Evolutionary conservation across 2,888 invertebrate genomes (phyloP).

Genomic region (Lithodes maja): DNA sequence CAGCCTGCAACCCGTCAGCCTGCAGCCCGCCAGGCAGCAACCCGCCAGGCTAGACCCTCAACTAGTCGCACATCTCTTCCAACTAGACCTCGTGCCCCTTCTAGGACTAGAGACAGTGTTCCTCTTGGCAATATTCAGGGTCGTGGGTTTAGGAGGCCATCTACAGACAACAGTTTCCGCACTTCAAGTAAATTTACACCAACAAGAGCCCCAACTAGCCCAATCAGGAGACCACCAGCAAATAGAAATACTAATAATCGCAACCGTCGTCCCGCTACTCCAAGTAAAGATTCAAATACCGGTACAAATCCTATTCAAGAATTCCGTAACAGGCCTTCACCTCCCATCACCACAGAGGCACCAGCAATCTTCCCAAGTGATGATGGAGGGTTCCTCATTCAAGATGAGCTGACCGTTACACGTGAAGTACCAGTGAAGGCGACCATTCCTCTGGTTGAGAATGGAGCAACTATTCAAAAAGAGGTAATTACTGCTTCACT

Average conservation of each 20-base stretch:
- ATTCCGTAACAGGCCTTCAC: constrained; percentile 51
- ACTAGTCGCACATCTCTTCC: constrained; percentile 52
- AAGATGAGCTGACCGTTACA: constrained; percentile 66
- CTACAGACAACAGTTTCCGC: constrained; percentile 62
- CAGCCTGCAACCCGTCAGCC: not conserved
- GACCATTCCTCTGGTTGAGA: constrained; percentile 66
- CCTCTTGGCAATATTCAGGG: constrained; percentile 66
- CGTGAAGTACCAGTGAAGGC: constrained; percentile 64
- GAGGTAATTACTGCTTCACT: constrained; percentile 70
- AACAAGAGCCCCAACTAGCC: constrained; percentile 18
- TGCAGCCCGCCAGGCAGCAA: not conserved
- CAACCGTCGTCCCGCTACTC: constrained; percentile 1
- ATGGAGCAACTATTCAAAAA: constrained; percentile 64
- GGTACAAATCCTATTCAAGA: constrained; percentile 56
- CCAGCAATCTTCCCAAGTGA: constrained; percentile 61
- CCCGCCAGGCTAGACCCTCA: constrained; percentile 1
- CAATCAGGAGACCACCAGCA: constrained; percentile 53
- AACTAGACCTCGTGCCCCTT: constrained; percentile 26
- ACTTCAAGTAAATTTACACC: constrained; percentile 61
- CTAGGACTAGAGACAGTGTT: constrained; percentile 51
- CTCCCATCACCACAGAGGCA: constrained; percentile 56
- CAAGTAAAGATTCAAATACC: not conserved
- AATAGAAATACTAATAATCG: constrained; percentile 32
- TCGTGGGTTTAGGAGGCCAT: constrained; percentile 60
- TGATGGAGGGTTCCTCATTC: constrained; percentile 66